Evolutionary conservation across 1,140 invertebrate species (phyloP).

Genomic region (Gerris buenoi): DNA sequence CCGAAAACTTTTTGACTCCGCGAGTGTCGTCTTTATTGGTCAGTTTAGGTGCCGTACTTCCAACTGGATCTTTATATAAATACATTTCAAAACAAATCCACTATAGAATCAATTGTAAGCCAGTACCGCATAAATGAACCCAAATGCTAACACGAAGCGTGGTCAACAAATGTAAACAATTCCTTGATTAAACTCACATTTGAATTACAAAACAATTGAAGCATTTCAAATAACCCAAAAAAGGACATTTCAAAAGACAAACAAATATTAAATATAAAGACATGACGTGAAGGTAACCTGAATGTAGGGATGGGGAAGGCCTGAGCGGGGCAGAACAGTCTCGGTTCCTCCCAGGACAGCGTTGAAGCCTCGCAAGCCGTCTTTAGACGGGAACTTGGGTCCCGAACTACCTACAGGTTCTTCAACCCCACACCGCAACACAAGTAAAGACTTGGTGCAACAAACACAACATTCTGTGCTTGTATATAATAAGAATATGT

Average conservation of each 20-base stretch:
- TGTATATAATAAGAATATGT: too few species aligned
- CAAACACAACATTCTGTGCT: too few species aligned
- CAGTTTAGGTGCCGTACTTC: slow-evolving; percentile 41
- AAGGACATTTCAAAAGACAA: not conserved
- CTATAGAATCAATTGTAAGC: too few species aligned
- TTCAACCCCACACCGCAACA: too few species aligned
- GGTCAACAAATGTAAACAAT: too few species aligned
- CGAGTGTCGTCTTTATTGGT: slow-evolving; percentile 21
- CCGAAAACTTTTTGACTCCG: slow-evolving; percentile 14
- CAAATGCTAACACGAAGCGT: too few species aligned
- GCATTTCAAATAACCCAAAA: too few species aligned
- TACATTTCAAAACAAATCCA: too few species aligned
- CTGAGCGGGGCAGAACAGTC: slow-evolving; percentile 44
- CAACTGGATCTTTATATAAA: slow-evolving; percentile 42
- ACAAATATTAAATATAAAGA: not conserved
- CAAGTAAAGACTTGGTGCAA: too few species aligned
- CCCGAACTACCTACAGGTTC: slow-evolving; percentile 54
- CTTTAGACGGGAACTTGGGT: slow-evolving; percentile 33
- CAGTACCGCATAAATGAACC: too few species aligned
- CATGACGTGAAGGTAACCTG: slow-evolving; percentile 45
- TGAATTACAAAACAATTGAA: too few species aligned
- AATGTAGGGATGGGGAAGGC: slow-evolving; percentile 48
- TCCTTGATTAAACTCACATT: too few species aligned
- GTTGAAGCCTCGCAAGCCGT: slow-evolving; percentile 14
- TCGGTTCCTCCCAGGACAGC: slow-evolving; percentile 1